Base-by-base conservation (phyloP, 2,797 vertebrate genomes). In the Peromyscus aztecus region DNA sequence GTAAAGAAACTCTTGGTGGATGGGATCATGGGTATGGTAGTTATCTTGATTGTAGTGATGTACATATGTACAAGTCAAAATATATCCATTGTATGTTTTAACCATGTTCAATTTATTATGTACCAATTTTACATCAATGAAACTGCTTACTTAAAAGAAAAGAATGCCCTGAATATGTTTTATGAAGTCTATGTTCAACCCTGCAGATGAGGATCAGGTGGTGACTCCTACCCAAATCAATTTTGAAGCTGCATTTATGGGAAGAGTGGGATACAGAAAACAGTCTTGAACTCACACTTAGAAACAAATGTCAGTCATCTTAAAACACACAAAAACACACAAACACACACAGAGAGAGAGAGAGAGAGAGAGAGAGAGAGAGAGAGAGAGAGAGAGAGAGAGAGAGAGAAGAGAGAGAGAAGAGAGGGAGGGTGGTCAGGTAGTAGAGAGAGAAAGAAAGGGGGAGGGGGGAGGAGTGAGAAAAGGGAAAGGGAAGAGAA, bases 211-310 rank as follows among this genome's bases (percentile, higher is more conserved):
- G 52, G 52, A 52, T 52, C 52, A 52, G 52, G 52, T 52, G 52
- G 52, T 52, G 24, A 81, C 55, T 46, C 27, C 43, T 86, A 27
- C 27, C 14, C 40, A 87, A 55, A 78, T 71, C 13, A 40, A 65
- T 89, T 12, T 89, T 90, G 37, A 92, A 73, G 37, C 29, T 43
- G 34, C 91, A 89, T 82, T 89, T 86, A 86, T 71, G 37, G 1
- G 2, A 46, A 75, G 9, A 31, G 52, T 46, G 3, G 19, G 37
- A 83, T 12, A 46, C 19, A 76, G 21, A 94, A 80, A 82, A 52
- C 3, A 90, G 12, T 52, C 31, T 82, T 86, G 27, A 91, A 14
- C 13, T 52, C 13, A 52, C 52, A 91, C 9, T 78, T 55, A 73
- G 11, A 84, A 55, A 65, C 0, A 40, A 94, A 76, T 24, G 27